A percentile compares a stretch with the other conserved stretches of the same genome.
phyloP scores from a whole-genome alignment of 2,888 invertebrate species.

The Gastracanthus pulcherrimus region DNA sequence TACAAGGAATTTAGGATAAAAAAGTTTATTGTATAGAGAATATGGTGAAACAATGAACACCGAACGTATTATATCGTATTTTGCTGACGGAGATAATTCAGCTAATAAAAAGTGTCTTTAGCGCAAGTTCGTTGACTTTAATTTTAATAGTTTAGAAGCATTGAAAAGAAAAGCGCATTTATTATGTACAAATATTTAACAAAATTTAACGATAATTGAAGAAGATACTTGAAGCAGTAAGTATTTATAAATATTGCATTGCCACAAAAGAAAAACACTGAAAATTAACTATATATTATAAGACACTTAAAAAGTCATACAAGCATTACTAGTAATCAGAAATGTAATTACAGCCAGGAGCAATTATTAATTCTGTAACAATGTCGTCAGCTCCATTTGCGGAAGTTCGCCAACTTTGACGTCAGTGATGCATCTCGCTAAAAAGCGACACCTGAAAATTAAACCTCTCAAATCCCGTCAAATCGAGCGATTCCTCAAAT shows the following conservation, averaged over 20 bases:
- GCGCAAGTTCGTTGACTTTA: constrained; percentile 2
- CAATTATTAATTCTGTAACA: not conserved
- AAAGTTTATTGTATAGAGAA: not conserved
- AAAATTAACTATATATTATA: too few relatives aligned
- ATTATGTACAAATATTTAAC: too few relatives aligned
- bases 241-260: too few relatives aligned
- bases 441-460: not conserved
- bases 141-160: too few relatives aligned
- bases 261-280: too few relatives aligned
- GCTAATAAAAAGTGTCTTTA: not conserved
- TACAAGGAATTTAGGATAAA: too few relatives aligned
- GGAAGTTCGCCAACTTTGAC: not conserved
- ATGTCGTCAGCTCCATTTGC: not conserved
- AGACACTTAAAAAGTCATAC: too few relatives aligned
- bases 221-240: too few relatives aligned
- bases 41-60: not conserved
- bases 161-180: too few relatives aligned
- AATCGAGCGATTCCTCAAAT: not conserved
- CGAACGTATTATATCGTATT: not conserved
- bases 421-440: not conserved
- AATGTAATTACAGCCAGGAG: not conserved
- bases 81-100: not conserved
- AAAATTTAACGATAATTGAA: too few relatives aligned
- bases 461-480: not conserved
- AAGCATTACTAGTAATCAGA: too few relatives aligned